A percentile compares a stretch with the other conserved stretches of the same genome.
Evolutionary conservation across 2,113 vertebrate genomes (phyloP).

Genomic region (Pelvicachromis taeniatus): DNA sequence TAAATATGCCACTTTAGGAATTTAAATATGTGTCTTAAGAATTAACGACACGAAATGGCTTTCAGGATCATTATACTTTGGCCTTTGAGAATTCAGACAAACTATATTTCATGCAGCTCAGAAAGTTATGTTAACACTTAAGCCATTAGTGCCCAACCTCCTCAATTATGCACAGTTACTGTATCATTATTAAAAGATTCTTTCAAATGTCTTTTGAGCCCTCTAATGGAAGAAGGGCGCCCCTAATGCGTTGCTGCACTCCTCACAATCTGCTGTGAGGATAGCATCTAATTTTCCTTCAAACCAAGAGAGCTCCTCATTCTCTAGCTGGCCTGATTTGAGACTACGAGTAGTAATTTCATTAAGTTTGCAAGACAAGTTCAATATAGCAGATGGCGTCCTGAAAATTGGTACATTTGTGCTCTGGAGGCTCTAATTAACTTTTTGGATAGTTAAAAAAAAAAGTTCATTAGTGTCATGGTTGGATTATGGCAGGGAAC

Average conservation of each 20-base stretch:
- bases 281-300: slow-evolving; percentile 12
- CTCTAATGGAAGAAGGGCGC: slow-evolving; percentile 4
- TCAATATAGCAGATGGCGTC: background rate
- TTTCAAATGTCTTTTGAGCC: slow-evolving; percentile 31
- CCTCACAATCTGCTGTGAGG: background rate
- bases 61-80: background rate
- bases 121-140: background rate
- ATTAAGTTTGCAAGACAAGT: background rate
- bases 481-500: background rate
- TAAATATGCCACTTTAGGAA: background rate
- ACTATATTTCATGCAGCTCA: background rate
- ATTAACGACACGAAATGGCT: background rate
- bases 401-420: background rate
- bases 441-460: background rate
- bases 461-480: background rate
- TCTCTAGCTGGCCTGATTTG: background rate
- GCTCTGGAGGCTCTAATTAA: background rate
- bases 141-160: slow-evolving; percentile 21
- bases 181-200: slow-evolving; percentile 37
- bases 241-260: slow-evolving; percentile 17
- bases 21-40: background rate
- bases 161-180: slow-evolving; percentile 28
- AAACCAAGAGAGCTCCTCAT: background rate
- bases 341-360: background rate
- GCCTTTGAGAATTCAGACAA: background rate